Percentiles rank a stretch among this genome's conserved stretches.
Conservation (phyloP, 2,888 invertebrate genomes). For the Drosophila merina region DNA sequence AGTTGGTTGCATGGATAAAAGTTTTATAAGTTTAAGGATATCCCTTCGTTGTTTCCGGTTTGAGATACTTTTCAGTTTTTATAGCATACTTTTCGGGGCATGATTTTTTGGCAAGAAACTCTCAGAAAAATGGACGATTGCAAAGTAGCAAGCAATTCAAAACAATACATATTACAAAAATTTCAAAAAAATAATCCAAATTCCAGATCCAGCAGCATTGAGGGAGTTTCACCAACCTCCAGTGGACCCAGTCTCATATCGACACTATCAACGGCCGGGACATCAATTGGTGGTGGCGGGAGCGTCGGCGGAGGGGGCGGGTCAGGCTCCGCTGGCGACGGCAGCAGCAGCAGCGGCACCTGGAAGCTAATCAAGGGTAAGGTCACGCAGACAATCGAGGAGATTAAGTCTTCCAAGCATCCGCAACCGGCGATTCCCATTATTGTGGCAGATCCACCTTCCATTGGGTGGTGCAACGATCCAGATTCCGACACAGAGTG, state of each 20-base stretch:
- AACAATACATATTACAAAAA: background rate
- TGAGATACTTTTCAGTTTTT: background rate
- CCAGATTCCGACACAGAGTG: slow-evolving; percentile 82
- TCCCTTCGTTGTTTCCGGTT: background rate
- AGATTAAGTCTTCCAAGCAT: slow-evolving; percentile 83
- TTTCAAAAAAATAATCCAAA: slow-evolving; percentile 31
- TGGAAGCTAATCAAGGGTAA: slow-evolving; percentile 84
- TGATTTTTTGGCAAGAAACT: background rate
- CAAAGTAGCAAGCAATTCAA: slow-evolving; percentile 2
- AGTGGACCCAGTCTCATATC: slow-evolving; percentile 72
- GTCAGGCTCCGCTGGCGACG: slow-evolving; percentile 32
- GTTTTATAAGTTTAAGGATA: too few species aligned
- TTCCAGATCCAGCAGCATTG: slow-evolving; percentile 82
- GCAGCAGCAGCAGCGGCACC: slow-evolving; percentile 78
- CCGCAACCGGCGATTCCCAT: slow-evolving; percentile 56
- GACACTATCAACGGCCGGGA: slow-evolving; percentile 61
- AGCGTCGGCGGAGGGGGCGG: slow-evolving; percentile 25
- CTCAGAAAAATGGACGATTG: background rate
- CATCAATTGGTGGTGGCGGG: slow-evolving; percentile 35
- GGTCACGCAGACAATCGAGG: slow-evolving; percentile 83
- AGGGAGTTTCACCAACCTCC: slow-evolving; percentile 78
- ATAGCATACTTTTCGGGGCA: slow-evolving; percentile 17
- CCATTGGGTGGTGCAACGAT: slow-evolving; percentile 64
- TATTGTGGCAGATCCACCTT: slow-evolving; percentile 61
- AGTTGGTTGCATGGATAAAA: too few species aligned